Conservation (phyloP, 2,113 vertebrate species). For the Stegastes partitus region DNA sequence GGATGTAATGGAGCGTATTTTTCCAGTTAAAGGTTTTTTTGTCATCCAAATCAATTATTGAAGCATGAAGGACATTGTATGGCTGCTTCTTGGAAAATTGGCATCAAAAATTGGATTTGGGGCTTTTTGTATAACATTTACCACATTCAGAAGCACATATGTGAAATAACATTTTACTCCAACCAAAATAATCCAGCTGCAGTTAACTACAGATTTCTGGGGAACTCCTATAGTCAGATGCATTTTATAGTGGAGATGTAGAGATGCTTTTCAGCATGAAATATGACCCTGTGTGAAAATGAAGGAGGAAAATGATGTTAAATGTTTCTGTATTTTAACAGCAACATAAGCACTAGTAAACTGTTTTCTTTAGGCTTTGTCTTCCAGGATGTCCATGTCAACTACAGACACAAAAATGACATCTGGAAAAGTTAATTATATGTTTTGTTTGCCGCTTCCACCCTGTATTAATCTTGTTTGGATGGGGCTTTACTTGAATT, state of each 20-base stretch:
- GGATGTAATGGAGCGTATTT: neutral
- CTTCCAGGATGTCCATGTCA: neutral
- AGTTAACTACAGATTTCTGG: too few species aligned
- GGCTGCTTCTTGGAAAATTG: too few species aligned
- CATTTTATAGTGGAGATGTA: neutral
- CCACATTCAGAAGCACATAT: neutral
- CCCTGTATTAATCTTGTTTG: neutral
- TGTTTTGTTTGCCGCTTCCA: neutral
- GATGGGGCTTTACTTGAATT: neutral
- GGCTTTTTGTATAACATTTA: neutral
- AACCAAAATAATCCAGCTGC: neutral
- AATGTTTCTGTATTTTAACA: neutral
- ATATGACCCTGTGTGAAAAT: neutral
- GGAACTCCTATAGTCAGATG: neutral
- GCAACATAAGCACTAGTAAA: neutral
- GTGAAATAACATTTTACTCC: neutral
- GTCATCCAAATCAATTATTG: neutral
- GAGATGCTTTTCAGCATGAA: neutral
- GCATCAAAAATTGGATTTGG: neutral
- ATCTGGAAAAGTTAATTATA: neutral
- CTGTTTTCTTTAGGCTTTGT: neutral
- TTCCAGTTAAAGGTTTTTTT: neutral
- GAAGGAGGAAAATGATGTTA: neutral
- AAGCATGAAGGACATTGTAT: too few species aligned
- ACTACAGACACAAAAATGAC: neutral